Evolutionary conservation across 2,888 invertebrate genomes (phyloP).

Genomic region (Lysandra bellargus): DNA sequence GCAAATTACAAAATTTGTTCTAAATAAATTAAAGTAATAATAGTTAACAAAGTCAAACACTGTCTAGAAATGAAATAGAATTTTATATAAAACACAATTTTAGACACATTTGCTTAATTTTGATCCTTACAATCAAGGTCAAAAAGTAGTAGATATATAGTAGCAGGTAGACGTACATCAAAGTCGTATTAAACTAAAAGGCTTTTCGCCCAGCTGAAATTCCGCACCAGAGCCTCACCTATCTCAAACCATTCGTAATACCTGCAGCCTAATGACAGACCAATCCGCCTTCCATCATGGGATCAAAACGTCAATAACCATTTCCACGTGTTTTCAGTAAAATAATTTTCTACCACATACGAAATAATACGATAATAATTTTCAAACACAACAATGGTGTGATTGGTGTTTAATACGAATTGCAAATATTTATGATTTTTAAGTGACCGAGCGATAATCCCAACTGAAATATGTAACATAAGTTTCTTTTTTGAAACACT

Average conservation of each 20-base stretch:
- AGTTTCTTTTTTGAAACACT: too few species aligned
- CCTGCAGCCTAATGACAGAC: constrained; percentile 6
- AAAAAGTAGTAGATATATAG: not conserved
- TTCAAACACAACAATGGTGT: not conserved
- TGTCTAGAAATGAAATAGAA: too few species aligned
- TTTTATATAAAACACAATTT: too few species aligned
- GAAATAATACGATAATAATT: not conserved
- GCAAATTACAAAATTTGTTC: too few species aligned
- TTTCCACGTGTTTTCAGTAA: not conserved
- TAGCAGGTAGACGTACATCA: not conserved
- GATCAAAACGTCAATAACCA: constrained; percentile 13
- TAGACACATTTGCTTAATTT: too few species aligned
- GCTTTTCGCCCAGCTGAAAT: not conserved
- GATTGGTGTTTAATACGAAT: too few species aligned
- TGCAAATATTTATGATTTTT: too few species aligned
- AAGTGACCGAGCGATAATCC: too few species aligned
- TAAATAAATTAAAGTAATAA: too few species aligned
- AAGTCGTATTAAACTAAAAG: not conserved
- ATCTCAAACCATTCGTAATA: constrained; percentile 12
- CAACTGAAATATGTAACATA: too few species aligned
- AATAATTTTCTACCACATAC: not conserved
- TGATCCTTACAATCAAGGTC: not conserved
- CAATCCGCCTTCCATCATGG: not conserved
- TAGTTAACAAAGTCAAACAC: too few species aligned
- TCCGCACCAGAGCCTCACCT: constrained; percentile 4